These are phyloP conservation scores for Planococcus citri DNA, from an alignment of 1,140 invertebrate genomes.

Conservation along the genomic window DNA sequence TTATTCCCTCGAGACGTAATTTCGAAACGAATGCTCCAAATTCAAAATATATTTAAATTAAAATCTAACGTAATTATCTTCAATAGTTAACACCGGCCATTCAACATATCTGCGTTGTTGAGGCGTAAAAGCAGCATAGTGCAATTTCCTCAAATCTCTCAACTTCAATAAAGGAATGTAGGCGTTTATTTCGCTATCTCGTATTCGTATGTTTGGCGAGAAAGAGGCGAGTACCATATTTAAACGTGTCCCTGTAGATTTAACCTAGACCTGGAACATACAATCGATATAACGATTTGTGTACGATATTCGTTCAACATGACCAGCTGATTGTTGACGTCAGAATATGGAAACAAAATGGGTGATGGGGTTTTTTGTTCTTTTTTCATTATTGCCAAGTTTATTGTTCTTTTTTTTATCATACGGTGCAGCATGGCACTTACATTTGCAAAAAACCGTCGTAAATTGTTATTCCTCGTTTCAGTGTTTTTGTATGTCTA, in stretches of 20 bases:
- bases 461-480: background rate
- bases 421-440: no score
- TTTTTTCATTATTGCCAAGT: no score
- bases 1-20: no score
- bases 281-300: slow-evolving; percentile 7
- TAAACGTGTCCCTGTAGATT: slow-evolving; percentile 4
- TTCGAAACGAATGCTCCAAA: no score
- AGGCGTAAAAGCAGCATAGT: no score
- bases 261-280: slow-evolving; percentile 16
- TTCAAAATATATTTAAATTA: no score
- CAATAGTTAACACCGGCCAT: no score
- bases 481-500: no score
- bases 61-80: no score
- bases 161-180: background rate
- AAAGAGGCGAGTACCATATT: background rate
- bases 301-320: background rate
- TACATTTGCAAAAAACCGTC: background rate
- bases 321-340: slow-evolving; percentile 12
- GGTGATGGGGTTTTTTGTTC: background rate
- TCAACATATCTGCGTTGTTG: no score
- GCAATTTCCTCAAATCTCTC: no score
- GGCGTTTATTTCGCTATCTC: background rate
- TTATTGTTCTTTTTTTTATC: no score
- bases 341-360: background rate
- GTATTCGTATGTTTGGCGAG: background rate